A percentile compares a stretch with the other conserved stretches of the same genome.
These are phyloP conservation scores for Brachionus paranguensis DNA, from an alignment of 1,140 invertebrate species.

Conservation along the genomic window DNA sequence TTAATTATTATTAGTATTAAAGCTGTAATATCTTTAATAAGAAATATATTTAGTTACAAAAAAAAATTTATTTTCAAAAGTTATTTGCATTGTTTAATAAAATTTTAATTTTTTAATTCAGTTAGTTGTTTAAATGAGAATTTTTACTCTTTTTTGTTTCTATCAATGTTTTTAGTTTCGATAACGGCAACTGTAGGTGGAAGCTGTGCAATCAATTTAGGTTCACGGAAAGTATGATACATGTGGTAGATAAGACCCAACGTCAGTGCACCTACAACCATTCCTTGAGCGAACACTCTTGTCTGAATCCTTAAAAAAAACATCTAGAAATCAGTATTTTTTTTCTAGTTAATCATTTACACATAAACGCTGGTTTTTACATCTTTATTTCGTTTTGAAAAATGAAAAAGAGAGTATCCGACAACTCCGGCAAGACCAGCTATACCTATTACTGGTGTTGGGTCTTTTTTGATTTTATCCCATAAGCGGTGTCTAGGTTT, in stretches of 20 bases:
- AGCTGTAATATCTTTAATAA: too few relatives aligned
- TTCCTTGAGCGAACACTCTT: constrained; percentile 13
- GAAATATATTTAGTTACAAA: background rate
- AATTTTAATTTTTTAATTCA: background rate
- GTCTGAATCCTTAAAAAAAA: constrained; percentile 1
- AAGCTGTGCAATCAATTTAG: background rate
- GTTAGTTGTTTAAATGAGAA: background rate
- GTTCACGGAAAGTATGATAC: background rate
- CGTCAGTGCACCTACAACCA: background rate
- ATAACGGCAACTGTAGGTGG: background rate
- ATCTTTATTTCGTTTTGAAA: background rate
- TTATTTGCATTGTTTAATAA: background rate
- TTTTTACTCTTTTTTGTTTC: background rate
- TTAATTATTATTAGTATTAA: background rate
- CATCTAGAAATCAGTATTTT: background rate
- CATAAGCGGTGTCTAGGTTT: background rate
- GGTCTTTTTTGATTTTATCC: constrained; percentile 25
- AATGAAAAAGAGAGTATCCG: constrained; percentile 2
- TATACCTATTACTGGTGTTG: background rate
- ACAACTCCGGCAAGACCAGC: background rate
- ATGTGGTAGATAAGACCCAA: background rate
- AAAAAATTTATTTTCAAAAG: too few relatives aligned
- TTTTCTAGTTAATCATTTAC: background rate
- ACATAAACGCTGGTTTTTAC: background rate
- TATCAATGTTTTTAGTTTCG: background rate